Base-by-base conservation (phyloP, 2,797 vertebrate genomes). In the Apogon talboti region DNA sequence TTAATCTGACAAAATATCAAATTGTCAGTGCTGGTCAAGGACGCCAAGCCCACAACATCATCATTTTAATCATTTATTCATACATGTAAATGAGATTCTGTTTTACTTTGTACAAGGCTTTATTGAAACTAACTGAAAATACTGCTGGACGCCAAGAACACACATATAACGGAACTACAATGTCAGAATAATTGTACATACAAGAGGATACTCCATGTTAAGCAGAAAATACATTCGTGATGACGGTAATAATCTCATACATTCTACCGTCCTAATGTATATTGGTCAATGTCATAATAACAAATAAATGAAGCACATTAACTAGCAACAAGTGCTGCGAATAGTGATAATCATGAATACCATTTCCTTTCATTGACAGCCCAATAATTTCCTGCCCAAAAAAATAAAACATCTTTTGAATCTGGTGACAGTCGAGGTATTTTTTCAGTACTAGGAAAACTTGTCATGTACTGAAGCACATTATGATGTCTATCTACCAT, bases 161-260 rank as follows among this genome's bases (percentile, higher is more conserved):
- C 13, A 66, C 42, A 19, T 19, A n/a, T 50, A 66, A 42, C 28
- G 61, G n/a, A 66, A 37, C 55, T 9, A 52, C 59, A 69, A n/a
- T 21, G n/a, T 49, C 14, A 57, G 33, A 63, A 52, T 7, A 48
- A 24, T 1, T 0, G 0, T 3, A 41, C 13, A 28, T 16, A 57
- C 58, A 74, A 28, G 44, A 71, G 3, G 46, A 40, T 6, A 55
- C 14, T 35, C 30, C 3, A 61, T 42, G 13, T 15, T 37, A 66
- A 48, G 42, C 51, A 61, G 19, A 49, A 64, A 33, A 60, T 10
- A 38, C 3, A 52, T 11, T n/a, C n/a, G n/a, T n/a, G n/a, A n/a
- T n/a, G n/a, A n/a, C n/a, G n/a, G n/a, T n/a, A n/a, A n/a, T n/a
- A n/a, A 73, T 18, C 16, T 47, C 7, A 69, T 33, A 43, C 51